Percentiles rank a stretch among this genome's conserved stretches.
These are phyloP conservation scores for Cephus rjabovi DNA, from an alignment of 2,888 invertebrate genomes.

Conservation along the genomic window DNA sequence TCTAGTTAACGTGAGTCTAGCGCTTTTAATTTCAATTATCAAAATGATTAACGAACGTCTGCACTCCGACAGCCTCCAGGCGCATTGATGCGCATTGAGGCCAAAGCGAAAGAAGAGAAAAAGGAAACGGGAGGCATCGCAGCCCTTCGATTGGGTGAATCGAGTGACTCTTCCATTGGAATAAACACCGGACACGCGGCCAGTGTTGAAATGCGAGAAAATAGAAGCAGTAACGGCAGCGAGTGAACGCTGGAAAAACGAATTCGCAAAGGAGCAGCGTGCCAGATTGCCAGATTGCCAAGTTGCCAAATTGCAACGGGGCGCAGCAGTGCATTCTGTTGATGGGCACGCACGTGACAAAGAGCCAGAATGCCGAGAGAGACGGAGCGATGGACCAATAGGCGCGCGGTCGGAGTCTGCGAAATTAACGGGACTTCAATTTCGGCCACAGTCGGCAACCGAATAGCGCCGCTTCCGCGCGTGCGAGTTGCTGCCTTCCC, in stretches of 20 bases:
- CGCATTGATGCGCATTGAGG: too few species aligned
- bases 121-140: background rate
- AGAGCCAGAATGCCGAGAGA: background rate
- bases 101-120: too few species aligned
- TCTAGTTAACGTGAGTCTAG: background rate
- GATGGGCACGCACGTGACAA: conserved; percentile 21
- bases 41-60: background rate
- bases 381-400: background rate
- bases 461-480: background rate
- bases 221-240: background rate
- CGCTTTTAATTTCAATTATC: background rate
- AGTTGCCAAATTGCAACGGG: background rate
- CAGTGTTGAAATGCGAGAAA: background rate
- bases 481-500: background rate
- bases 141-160: background rate
- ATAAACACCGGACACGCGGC: background rate
- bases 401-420: background rate
- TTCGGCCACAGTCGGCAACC: background rate
- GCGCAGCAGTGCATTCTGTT: conserved; percentile 14
- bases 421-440: background rate
- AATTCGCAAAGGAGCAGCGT: background rate
- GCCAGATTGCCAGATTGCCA: background rate
- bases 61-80: background rate
- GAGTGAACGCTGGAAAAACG: background rate
- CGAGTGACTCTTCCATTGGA: background rate